Evolutionary conservation across 2,888 invertebrate genomes (phyloP).

Genomic region (Teleiodes luculella): DNA sequence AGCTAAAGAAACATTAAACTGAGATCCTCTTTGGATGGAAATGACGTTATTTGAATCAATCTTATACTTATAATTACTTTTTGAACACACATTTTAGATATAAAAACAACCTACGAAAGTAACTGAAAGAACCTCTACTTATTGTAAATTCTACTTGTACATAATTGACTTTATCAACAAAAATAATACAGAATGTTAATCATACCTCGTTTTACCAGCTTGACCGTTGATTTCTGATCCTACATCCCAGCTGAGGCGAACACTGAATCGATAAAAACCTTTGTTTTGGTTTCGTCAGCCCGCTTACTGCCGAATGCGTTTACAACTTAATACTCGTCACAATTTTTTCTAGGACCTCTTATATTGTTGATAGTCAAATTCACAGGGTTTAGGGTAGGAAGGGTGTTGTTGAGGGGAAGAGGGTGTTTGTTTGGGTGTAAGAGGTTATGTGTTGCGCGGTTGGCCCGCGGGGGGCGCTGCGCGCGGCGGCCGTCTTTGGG

Average conservation of each 20-base stretch:
- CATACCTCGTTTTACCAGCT: constrained; percentile 1
- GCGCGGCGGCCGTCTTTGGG: constrained; percentile 56
- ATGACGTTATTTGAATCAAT: no score
- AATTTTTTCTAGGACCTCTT: constrained; percentile 1
- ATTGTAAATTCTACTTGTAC: no score
- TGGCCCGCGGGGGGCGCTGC: constrained; percentile 61
- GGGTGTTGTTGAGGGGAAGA: not conserved
- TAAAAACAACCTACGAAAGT: no score
- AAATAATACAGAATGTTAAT: no score
- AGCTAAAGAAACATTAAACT: no score
- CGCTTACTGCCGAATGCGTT: constrained; percentile 30
- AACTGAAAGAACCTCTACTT: no score
- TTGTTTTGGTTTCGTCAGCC: constrained; percentile 56
- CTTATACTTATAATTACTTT: no score
- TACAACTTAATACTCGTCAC: not conserved
- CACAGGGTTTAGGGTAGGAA: not conserved
- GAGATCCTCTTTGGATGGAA: no score
- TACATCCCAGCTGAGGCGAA: constrained; percentile 43
- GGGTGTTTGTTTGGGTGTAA: constrained; percentile 9
- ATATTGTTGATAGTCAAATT: constrained; percentile 14
- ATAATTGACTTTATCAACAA: no score
- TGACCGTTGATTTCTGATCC: constrained; percentile 12
- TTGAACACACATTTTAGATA: no score
- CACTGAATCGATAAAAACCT: constrained; percentile 64
- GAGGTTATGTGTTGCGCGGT: constrained; percentile 62